A percentile compares a stretch with the other conserved stretches of the same genome.
phyloP scores from a whole-genome alignment of 2,113 vertebrate genomes.

The Crotalus horridus region DNA sequence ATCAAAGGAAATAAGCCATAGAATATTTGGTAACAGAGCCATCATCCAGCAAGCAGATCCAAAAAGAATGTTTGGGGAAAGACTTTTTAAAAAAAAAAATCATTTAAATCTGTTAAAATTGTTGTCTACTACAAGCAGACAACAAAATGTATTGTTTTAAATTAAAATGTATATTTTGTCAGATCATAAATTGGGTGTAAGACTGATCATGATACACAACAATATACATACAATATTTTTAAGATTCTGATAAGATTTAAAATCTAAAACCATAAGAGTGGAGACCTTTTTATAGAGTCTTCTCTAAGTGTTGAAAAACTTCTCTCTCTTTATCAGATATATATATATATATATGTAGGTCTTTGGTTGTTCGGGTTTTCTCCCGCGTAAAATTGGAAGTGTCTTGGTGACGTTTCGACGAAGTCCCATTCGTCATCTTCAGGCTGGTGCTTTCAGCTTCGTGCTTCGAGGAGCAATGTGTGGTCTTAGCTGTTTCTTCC shows the following conservation, averaged over 20 bases:
- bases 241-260: background rate
- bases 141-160: constrained; percentile 41
- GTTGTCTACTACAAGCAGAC: background rate
- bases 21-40: constrained; percentile 48
- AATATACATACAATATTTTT: background rate
- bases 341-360: no score
- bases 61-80: constrained; percentile 54
- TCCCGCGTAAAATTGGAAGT: no score
- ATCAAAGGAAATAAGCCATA: constrained; percentile 47
- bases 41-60: constrained; percentile 53
- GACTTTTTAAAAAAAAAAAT: constrained; percentile 39
- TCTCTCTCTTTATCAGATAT: no score
- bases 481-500: no score
- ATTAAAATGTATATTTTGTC: constrained; percentile 20
- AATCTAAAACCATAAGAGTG: background rate
- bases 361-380: no score
- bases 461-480: no score
- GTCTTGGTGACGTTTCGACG: no score
- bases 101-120: constrained; percentile 52
- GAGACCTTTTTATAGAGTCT: background rate
- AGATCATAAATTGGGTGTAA: background rate
- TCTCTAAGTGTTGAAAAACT: no score
- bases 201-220: background rate
- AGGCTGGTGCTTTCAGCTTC: no score
- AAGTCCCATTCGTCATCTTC: no score